Percentiles rank a stretch among this genome's conserved stretches.
Conservation (phyloP, 2,888 invertebrate genomes). For the Ditula angustiorana region DNA sequence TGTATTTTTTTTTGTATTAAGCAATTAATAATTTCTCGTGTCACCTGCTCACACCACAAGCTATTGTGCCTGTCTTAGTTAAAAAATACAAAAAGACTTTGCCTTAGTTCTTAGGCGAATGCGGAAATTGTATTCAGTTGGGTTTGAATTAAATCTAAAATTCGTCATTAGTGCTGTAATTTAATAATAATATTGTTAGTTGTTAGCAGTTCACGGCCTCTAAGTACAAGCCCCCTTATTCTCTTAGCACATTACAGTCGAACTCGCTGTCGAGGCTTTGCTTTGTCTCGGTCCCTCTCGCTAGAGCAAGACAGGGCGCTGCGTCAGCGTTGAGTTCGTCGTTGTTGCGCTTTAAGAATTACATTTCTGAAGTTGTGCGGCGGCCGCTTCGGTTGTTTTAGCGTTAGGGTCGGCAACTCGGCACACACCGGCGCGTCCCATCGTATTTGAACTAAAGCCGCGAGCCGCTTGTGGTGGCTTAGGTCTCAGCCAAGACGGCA, state of each 20-base stretch:
- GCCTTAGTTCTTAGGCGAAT: neutral
- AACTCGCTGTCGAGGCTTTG: too few species aligned
- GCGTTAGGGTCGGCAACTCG: neutral
- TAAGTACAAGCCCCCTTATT: too few species aligned
- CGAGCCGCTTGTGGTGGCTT: constrained; percentile 22
- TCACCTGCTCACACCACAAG: too few species aligned
- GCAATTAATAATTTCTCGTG: too few species aligned
- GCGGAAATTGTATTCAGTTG: neutral
- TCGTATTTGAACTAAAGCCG: constrained; percentile 28
- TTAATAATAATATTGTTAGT: neutral
- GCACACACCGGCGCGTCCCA: constrained; percentile 4
- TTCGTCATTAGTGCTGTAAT: neutral
- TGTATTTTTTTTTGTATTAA: too few species aligned
- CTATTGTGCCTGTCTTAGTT: too few species aligned
- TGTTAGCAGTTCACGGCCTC: neutral
- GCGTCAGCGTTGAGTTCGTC: too few species aligned
- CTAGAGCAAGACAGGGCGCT: too few species aligned
- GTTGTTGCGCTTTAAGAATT: too few species aligned
- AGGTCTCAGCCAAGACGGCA: neutral
- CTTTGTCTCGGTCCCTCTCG: too few species aligned
- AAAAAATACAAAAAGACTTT: neutral
- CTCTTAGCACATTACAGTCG: too few species aligned
- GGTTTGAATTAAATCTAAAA: neutral
- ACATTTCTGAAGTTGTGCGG: neutral
- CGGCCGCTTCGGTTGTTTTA: neutral